These are phyloP conservation scores for Anser brachyrhynchus DNA, from an alignment of 2,113 vertebrate species.

Conservation along the genomic window DNA sequence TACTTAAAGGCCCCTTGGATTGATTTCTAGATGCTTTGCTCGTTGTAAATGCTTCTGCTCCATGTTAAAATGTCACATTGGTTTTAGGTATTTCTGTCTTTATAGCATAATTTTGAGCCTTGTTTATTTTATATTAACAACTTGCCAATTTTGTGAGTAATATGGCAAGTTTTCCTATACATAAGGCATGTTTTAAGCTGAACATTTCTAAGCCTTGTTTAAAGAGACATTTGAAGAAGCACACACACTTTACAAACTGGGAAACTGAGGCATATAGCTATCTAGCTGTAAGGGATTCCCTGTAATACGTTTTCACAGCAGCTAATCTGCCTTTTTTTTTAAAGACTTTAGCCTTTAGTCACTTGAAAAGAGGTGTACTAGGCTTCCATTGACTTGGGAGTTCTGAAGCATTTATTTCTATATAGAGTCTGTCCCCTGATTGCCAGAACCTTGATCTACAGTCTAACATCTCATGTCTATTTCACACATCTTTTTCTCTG, in stretches of 20 bases:
- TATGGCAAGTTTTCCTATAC: neutral
- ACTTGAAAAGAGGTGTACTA: neutral
- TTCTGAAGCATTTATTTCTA: neutral
- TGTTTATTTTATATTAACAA: slow-evolving; percentile 50
- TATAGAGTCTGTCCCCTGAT: neutral
- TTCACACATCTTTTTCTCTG: neutral
- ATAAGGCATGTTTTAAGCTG: neutral
- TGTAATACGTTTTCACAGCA: neutral
- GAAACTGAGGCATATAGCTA: neutral
- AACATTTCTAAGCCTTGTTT: neutral
- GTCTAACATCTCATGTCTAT: neutral
- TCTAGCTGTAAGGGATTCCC: neutral
- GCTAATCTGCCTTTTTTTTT: neutral
- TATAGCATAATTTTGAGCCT: slow-evolving; percentile 34
- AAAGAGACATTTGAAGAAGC: neutral
- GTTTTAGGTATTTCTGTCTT: slow-evolving; percentile 35
- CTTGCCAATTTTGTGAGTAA: slow-evolving; percentile 31
- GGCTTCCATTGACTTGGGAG: neutral
- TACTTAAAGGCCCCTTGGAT: neutral
- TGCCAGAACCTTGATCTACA: neutral
- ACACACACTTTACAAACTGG: neutral
- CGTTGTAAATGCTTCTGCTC: neutral
- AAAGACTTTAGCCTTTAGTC: neutral
- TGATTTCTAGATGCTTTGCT: slow-evolving; percentile 35
- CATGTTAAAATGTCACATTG: slow-evolving; percentile 10